A percentile compares a stretch with the other conserved stretches of the same genome.
phyloP scores from a whole-genome alignment of 1,140 invertebrate genomes.

The Aphelinus atriplicis region DNA sequence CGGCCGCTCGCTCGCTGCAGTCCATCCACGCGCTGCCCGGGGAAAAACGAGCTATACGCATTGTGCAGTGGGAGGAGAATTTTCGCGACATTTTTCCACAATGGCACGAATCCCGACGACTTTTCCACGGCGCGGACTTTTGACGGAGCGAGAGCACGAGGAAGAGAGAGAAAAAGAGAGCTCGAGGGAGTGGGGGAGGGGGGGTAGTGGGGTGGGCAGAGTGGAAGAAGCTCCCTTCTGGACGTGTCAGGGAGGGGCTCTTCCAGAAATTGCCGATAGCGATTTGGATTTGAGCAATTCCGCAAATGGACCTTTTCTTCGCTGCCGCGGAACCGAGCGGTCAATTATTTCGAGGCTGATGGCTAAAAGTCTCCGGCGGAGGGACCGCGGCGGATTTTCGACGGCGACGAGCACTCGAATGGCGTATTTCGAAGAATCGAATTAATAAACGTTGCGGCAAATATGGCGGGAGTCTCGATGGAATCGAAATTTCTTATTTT shows the following conservation, averaged over 20 bases:
- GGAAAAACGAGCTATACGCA: neutral
- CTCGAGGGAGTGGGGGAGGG: neutral
- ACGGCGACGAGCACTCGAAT: too few species aligned
- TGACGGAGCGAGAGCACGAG: constrained; percentile 34
- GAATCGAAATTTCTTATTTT: too few species aligned
- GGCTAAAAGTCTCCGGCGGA: too few species aligned
- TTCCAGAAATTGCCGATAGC: constrained; percentile 59
- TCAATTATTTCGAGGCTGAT: constrained; percentile 49
- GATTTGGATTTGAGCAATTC: constrained; percentile 60
- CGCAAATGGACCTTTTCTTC: constrained; percentile 60
- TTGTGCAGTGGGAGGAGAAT: neutral
- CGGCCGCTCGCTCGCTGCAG: neutral
- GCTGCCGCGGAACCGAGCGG: constrained; percentile 49
- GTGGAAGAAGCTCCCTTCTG: constrained; percentile 5
- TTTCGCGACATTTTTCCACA: constrained; percentile 46
- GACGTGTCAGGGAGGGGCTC: constrained; percentile 20
- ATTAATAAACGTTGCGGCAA: too few species aligned
- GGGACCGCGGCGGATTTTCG: too few species aligned
- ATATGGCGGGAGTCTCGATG: too few species aligned
- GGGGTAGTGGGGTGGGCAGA: neutral
- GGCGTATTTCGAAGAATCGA: too few species aligned
- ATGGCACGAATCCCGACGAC: constrained; percentile 50
- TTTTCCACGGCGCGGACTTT: constrained; percentile 51
- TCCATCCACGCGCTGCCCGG: constrained; percentile 1
- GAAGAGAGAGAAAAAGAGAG: neutral